These are phyloP conservation scores for Pontoporia blainvillei DNA, from an alignment of 2,113 vertebrate species.

Conservation along the genomic window DNA sequence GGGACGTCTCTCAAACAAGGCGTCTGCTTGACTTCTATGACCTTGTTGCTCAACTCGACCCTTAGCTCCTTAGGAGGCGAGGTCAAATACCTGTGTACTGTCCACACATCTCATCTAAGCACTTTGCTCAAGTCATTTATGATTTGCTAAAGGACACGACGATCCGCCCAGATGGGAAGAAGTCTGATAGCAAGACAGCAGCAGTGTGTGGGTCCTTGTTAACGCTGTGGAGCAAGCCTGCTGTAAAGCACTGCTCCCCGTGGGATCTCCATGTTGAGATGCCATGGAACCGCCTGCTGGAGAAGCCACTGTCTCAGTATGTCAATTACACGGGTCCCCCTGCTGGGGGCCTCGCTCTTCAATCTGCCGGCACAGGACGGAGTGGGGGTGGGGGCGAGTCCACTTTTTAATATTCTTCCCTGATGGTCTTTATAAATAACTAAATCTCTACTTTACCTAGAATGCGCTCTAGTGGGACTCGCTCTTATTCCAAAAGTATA, in stretches of 20 bases:
- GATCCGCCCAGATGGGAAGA: neutral
- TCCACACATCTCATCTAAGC: neutral
- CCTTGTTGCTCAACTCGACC: neutral
- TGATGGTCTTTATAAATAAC: neutral
- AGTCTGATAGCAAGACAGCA: neutral
- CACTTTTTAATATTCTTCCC: neutral
- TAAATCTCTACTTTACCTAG: neutral
- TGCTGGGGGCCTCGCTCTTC: neutral
- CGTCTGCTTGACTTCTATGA: neutral
- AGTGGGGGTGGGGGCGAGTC: too few relatives aligned
- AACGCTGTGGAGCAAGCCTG: neutral
- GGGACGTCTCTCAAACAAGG: neutral
- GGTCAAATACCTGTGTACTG: neutral
- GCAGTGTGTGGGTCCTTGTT: neutral
- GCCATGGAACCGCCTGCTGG: neutral
- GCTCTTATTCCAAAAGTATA: neutral
- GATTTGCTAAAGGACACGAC: neutral
- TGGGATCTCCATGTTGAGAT: neutral
- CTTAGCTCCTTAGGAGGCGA: neutral
- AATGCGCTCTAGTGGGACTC: neutral
- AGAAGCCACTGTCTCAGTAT: neutral
- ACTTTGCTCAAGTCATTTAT: neutral
- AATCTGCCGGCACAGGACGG: neutral
- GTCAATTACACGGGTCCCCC: accelerated
- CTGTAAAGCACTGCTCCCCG: neutral